Evolutionary conservation across 2,888 invertebrate genomes (phyloP), one percentile per base, ranked within the genome.

Genomic region (Cyaniris semiargus): DNA sequence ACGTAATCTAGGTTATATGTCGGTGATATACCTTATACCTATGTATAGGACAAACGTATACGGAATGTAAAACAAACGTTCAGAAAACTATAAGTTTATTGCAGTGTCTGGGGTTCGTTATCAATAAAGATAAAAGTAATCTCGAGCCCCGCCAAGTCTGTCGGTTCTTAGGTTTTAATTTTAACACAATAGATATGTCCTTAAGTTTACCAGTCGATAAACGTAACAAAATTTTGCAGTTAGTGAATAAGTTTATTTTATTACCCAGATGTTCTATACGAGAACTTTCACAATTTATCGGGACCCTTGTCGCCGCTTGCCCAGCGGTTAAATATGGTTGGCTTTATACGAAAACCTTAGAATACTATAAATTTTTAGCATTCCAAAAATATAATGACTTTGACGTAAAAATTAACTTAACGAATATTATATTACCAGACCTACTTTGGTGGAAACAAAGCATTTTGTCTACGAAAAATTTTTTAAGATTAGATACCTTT

Each of bases 321-420:
- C 82, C 82, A 15, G 81, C 81, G 1, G 78, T 80, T 13, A 70
- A n/a, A 1, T 81, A 81, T 48, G 80, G 79, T 1, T n/a, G n/a
- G n/a, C n/a, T 79, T 18, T 80, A 80, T n/a, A 80, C 80, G 1
- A 81, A 81, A 48, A 10, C 27, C 1, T 76, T 81, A 70, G 80
- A 80, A 75, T 34, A 79, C 10, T 60, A 78, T 53, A 81, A 79
- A 77, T 79, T 76, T 74, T 8, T 78, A n/a, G 23, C 75, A 1
- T 31, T 80, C 13, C 38, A 74, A 18, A 18, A 71, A 53, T 6
- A 75, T 44, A 53, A 74, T 15, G 58, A 53, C 44, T 78, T 58
- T 76, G 66, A 78, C 44, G 38, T 18, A n/a, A 78, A 66, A 78
- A n/a, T 78, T 44, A 79, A 58, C n/a, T 38, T 75, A 10, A 31